Evolutionary conservation across 2,113 vertebrate species (phyloP), one percentile per base, ranked within the genome.

Genomic region (Cochlearius cochlearius): DNA sequence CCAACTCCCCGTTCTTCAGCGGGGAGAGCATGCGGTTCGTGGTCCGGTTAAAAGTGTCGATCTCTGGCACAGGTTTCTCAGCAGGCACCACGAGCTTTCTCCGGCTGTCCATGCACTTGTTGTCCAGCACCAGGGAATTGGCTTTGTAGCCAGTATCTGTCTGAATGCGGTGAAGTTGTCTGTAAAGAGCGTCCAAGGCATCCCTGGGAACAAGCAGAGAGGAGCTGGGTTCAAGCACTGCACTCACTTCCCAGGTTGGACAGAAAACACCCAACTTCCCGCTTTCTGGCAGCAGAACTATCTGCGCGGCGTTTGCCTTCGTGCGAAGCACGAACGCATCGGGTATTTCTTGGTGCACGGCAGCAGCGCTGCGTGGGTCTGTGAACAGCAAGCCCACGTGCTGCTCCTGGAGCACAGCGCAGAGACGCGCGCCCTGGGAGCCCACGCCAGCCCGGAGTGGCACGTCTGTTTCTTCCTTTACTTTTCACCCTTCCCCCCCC

Each of bases 111-210:
- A 98, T 38, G 85, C 98, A 98, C 91, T 98, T 98, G 78, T 98
- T 98, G 95, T 99, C 98, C 86, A 98, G 71, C 53, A 96, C 34
- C 90, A 99, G 96, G 68, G 98, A 98, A 58, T 95, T 97, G 60
- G 96, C 87, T 96, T 99, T 99, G 78, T 97, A 98, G 89, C 94
- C 93, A 1, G 98, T 98, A 82, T 99, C 98, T 26, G 98, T 97
- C 95, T 97, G 96, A 97, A 99, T 98, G 76, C 94, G 96, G 76
- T 98, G 96, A 83, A 99, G 98, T 43, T 99, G 99, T 67, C 99
- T 98, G 97, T 97, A 96, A 79, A 99, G 97, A 66, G 97, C 97
- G 1, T 99, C 98, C 90, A 99, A 96, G 6, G 99, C 97, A 15
- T 97, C 96, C 91, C 99, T 99, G 95, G 41, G 56, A 73, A 92